phyloP scores from a whole-genome alignment of 1,140 invertebrate species.

The Colletes latitarsis region DNA sequence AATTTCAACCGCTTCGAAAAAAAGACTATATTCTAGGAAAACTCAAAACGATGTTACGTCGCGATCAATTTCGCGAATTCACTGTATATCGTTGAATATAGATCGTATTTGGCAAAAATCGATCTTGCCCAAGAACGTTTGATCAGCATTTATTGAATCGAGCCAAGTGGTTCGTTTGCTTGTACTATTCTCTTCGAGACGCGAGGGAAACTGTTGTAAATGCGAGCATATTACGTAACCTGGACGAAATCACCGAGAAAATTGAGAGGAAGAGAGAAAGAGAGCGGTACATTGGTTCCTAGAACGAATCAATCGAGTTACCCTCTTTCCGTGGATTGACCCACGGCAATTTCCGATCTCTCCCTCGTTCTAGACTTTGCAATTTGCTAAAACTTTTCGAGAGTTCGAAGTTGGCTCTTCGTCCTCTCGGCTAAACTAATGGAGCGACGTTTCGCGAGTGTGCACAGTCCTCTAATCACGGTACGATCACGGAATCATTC shows the following conservation, averaged over 20 bases:
- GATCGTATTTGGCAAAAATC: neutral
- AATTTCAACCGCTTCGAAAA: too few species aligned
- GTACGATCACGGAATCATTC: slow-evolving; percentile 57
- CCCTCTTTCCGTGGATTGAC: slow-evolving; percentile 67
- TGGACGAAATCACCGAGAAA: slow-evolving; percentile 69
- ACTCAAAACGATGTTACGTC: too few species aligned
- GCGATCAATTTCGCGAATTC: too few species aligned
- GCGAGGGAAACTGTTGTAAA: slow-evolving; percentile 11
- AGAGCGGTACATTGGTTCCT: slow-evolving; percentile 71
- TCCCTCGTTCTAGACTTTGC: slow-evolving; percentile 63
- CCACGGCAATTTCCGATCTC: slow-evolving; percentile 69
- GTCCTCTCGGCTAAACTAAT: slow-evolving; percentile 53
- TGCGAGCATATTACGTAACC: neutral
- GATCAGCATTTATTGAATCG: neutral
- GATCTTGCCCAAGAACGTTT: too few species aligned
- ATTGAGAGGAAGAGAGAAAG: slow-evolving; percentile 67
- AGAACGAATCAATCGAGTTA: slow-evolving; percentile 76
- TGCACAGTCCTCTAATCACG: slow-evolving; percentile 51
- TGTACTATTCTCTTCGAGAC: neutral
- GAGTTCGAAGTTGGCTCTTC: slow-evolving; percentile 65
- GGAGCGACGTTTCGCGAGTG: slow-evolving; percentile 36
- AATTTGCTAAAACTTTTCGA: slow-evolving; percentile 76
- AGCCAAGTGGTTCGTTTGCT: neutral
- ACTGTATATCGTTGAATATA: too few species aligned
- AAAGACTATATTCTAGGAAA: too few species aligned